These are phyloP conservation scores for Tribolium freemani DNA, from an alignment of 2,888 invertebrate species.

Conservation along the genomic window DNA sequence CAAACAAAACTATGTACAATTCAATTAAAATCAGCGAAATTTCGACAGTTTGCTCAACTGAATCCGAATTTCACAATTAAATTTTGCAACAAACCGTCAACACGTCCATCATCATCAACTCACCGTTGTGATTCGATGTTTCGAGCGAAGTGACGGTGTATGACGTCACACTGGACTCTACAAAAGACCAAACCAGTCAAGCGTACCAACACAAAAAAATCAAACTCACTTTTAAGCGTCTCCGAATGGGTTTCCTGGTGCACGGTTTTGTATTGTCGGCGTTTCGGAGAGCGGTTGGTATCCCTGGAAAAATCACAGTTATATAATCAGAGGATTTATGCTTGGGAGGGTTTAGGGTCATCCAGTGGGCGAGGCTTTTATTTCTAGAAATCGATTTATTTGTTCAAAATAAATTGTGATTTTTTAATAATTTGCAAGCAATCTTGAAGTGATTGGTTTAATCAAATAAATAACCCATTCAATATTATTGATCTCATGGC, in stretches of 20 bases:
- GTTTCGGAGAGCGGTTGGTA: conserved; percentile 75
- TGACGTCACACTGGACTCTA: conserved; percentile 55
- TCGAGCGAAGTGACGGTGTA: conserved; percentile 48
- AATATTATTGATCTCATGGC: background rate
- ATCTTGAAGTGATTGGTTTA: no score
- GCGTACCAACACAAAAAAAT: background rate
- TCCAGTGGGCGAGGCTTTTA: conserved; percentile 53
- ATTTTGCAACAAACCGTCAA: no score
- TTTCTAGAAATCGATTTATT: no score
- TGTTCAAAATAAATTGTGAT: no score
- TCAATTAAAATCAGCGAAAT: no score
- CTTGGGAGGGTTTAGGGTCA: conserved; percentile 53
- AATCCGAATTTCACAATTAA: no score
- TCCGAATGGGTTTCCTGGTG: conserved; percentile 69
- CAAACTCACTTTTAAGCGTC: conserved; percentile 68
- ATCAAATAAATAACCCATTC: background rate
- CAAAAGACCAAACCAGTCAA: conserved; percentile 26
- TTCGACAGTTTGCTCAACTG: no score
- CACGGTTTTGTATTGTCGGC: conserved; percentile 66
- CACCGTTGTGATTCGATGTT: conserved; percentile 46
- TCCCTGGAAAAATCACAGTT: conserved; percentile 72
- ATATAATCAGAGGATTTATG: conserved; percentile 56
- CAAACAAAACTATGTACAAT: no score
- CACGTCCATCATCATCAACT: conserved; percentile 19
- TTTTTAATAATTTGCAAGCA: no score